phyloP scores from a whole-genome alignment of 2,888 invertebrate genomes.

The Aspidiotus destructor region DNA sequence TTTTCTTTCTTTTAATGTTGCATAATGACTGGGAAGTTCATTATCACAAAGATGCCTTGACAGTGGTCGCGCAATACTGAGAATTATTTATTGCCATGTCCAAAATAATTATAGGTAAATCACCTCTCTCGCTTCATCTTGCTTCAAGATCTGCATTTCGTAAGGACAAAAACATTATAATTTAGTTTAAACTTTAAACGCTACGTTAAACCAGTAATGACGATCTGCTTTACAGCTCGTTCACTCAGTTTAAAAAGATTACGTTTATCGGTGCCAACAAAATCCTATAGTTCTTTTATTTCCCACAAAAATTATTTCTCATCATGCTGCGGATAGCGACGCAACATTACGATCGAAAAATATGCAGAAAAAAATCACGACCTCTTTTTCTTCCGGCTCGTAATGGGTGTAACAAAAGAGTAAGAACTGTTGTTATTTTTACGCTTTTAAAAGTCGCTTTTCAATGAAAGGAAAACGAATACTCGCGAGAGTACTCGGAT shows the following conservation, averaged over 20 bases:
- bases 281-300: constrained; percentile 4
- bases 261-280: not conserved
- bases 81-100: constrained; percentile 30
- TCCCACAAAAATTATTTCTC: not conserved
- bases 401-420: too few relatives aligned
- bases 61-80: constrained; percentile 16
- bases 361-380: too few relatives aligned
- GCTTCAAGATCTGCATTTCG: not conserved
- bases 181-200: constrained; percentile 18
- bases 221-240: not conserved
- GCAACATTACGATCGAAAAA: not conserved
- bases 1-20: constrained; percentile 6
- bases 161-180: constrained; percentile 4
- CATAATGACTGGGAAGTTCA: constrained; percentile 20
- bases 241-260: constrained; percentile 5
- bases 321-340: not conserved
- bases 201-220: constrained; percentile 15
- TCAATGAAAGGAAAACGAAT: too few relatives aligned
- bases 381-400: too few relatives aligned
- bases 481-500: too few relatives aligned
- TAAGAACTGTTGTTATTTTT: too few relatives aligned
- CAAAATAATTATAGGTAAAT: constrained; percentile 31
- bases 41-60: constrained; percentile 16
- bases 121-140: constrained; percentile 12
- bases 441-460: too few relatives aligned